Evolutionary conservation across 2,113 vertebrate genomes (phyloP).

Genomic region (Vicugna pacos): DNA sequence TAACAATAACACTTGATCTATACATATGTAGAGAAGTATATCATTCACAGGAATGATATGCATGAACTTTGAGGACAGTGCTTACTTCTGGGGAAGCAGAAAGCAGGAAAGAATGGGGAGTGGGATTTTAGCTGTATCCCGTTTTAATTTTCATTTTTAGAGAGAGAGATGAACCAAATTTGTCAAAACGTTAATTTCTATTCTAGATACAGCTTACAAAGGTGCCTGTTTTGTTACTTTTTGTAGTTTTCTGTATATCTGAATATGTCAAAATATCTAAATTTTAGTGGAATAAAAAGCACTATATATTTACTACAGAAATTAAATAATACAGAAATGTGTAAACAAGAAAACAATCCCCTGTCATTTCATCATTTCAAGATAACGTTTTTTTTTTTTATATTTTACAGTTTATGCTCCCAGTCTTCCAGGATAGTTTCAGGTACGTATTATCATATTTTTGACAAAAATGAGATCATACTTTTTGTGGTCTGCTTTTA

Average conservation of each 20-base stretch:
- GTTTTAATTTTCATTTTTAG: not conserved
- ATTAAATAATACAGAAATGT: not conserved
- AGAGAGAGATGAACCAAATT: not conserved
- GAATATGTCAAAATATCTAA: not conserved
- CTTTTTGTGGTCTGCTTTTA: not conserved
- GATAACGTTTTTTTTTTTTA: not conserved
- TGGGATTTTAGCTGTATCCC: not conserved
- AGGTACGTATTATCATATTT: not conserved
- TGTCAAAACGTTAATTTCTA: not conserved
- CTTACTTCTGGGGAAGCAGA: not conserved
- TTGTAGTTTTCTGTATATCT: not conserved
- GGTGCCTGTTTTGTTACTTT: not conserved
- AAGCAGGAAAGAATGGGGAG: not conserved
- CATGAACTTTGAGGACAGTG: not conserved
- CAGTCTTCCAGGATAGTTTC: not conserved
- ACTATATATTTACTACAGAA: not conserved
- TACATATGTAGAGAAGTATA: not conserved
- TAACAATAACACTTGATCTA: not conserved
- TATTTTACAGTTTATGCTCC: not conserved
- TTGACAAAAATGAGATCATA: not conserved
- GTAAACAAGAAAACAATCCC: not conserved
- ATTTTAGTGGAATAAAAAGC: not conserved
- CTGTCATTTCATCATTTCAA: not conserved
- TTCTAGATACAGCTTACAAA: not conserved
- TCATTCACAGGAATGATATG: not conserved